Evolutionary conservation across 2,888 invertebrate genomes (phyloP), one percentile per base, ranked within the genome.

Genomic region (Nasonia oneida): DNA sequence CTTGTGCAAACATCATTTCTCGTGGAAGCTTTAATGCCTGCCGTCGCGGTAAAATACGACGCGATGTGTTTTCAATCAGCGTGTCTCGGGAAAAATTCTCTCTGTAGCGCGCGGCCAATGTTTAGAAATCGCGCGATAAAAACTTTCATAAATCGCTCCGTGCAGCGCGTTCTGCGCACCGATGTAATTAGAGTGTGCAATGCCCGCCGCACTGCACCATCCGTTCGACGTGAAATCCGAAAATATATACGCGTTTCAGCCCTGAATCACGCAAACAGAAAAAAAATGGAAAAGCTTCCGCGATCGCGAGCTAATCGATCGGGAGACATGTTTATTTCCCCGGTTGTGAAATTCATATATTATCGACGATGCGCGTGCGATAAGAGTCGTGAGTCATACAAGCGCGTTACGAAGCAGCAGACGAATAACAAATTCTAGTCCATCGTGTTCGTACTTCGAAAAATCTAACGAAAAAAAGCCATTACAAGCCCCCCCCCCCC

Each of bases 1-100:
- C 53, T 50, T 67, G 79, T 61, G 61, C 50, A 79, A 79, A 79
- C 79, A 83, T 82, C 53, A 87, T 77, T 82, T 80, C 88, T 87
- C 89, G 88, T 87, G 86, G 88, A 89, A 90, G 90, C 71, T 77
- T 81, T 81, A 76, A 64, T 76, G 39, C 10, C 1, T 1, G 29
- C 29, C 29, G 14, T 2, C 29, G 23, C 29, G 37, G 57, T 10
- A 15, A 37, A 42, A 76, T 85, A 61, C 70, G 71, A 85, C 61
- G 73, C 3, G 61, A 64, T 73, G 53, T 50, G 53, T 50, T 85
- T 85, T 85, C 71, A 85, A 85, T 85, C 85, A 77, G 57, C 71
- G 50, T 53, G 15, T 53, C 18, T 6, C 23, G 37, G 81, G 89
- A 89, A 89, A 90, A 90, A 89, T 88, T 89, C 86, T 89, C 88